phyloP scores from a whole-genome alignment of 2,113 vertebrate genomes.

The Centropristis striata region DNA sequence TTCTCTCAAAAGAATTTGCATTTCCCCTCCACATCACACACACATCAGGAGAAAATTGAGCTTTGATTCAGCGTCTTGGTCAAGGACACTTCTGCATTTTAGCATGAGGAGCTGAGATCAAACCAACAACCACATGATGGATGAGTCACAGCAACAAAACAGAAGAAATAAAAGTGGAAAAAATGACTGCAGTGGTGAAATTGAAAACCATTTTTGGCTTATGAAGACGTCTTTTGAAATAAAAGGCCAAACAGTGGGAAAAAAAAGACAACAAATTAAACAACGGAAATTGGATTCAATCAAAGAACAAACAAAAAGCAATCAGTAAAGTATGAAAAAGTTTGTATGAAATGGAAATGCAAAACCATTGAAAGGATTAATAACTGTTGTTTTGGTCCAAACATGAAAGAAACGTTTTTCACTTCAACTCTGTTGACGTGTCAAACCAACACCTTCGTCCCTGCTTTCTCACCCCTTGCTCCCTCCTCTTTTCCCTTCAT shows the following conservation, averaged over 20 bases:
- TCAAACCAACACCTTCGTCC: background rate
- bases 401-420: background rate
- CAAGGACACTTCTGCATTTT: background rate
- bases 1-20: background rate
- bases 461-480: background rate
- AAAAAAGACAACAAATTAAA: background rate
- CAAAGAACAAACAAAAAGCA: background rate
- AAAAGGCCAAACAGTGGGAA: background rate
- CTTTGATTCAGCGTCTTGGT: background rate
- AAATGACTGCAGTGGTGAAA: background rate
- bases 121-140: background rate
- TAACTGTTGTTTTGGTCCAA: background rate
- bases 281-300: slow-evolving; percentile 5
- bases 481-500: background rate
- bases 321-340: background rate
- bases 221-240: background rate
- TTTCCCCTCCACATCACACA: background rate
- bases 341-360: background rate
- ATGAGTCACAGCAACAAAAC: background rate
- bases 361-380: background rate
- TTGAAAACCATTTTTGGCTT: slow-evolving; percentile 8
- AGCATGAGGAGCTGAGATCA: background rate
- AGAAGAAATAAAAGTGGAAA: background rate
- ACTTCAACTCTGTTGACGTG: background rate
- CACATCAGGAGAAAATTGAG: background rate